Evolutionary conservation across 1,140 invertebrate species (phyloP).

Genomic region (Orussus abietinus): DNA sequence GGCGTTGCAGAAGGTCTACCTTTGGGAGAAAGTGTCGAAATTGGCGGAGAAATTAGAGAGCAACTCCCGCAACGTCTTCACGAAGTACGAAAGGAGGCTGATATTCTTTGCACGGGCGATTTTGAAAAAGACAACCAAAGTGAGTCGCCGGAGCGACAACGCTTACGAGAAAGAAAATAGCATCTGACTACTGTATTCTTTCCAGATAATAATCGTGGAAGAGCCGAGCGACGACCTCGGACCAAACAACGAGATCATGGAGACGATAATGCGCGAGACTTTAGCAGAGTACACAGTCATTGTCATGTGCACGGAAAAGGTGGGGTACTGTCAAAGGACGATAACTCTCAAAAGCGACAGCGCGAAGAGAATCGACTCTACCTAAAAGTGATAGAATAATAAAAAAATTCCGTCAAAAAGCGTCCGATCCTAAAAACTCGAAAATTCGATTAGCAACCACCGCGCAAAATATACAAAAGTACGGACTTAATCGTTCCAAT

Average conservation of each 20-base stretch:
- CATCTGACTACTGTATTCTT: slow-evolving; percentile 1
- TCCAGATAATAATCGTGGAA: slow-evolving; percentile 23
- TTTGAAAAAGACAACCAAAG: slow-evolving; percentile 20
- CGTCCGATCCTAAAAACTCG: too few species aligned
- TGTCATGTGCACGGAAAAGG: slow-evolving; percentile 21
- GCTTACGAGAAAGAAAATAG: not conserved
- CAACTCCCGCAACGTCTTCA: slow-evolving; percentile 21
- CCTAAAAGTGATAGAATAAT: too few species aligned
- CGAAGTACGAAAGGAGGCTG: slow-evolving; percentile 19
- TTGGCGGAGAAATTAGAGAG: slow-evolving; percentile 21
- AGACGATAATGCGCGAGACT: slow-evolving; percentile 18
- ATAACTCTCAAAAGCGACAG: slow-evolving; percentile 19
- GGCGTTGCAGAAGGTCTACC: slow-evolving; percentile 21
- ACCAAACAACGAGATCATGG: slow-evolving; percentile 17
- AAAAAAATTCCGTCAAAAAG: too few species aligned
- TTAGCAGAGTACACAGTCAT: slow-evolving; percentile 26
- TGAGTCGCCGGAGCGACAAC: slow-evolving; percentile 11
- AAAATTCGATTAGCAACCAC: too few species aligned
- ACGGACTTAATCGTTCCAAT: too few species aligned
- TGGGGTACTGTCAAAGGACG: slow-evolving; percentile 17
- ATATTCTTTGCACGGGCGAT: slow-evolving; percentile 25
- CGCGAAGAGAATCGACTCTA: slow-evolving; percentile 13
- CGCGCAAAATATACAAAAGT: too few species aligned
- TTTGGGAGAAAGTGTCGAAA: slow-evolving; percentile 28
- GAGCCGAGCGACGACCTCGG: slow-evolving; percentile 11